Evolutionary conservation across 1,140 invertebrate genomes (phyloP), one percentile per base, ranked within the genome.

Genomic region (Chironomus tepperi): DNA sequence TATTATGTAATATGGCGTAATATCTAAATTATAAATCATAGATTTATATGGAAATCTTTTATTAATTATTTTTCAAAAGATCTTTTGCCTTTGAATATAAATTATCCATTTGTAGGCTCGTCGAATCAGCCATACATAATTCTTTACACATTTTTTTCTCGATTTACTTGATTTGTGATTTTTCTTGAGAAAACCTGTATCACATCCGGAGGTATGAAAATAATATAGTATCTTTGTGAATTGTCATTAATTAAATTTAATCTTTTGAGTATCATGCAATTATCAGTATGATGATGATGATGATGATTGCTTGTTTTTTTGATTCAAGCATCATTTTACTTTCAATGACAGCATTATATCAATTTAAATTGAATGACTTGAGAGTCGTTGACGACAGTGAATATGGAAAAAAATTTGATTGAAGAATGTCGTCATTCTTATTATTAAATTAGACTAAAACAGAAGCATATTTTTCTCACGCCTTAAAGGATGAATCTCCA

Each of bases 201-300:
- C 9, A 57, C 47, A 57, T 57, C 47, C 47, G 47, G 47, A 57
- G 47, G 47, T n/a, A 57, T 57, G n/a, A 57, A 57, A 57, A n/a
- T 47, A 8, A 47, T 47, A 8, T n/a, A 15, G 47, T 57, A 57
- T 57, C 47, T 9, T 57, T 57, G 47, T 5, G 47, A 47, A 47
- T 47, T 47, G 43, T 15, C 47, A 15, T 57, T 57, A 57, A 57
- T 57, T 57, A 57, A 57, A 57, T 57, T 57, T 57, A 57, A 57
- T 57, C 47, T 57, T 57, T 57, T 12, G 5, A 57, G n/a, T 57
- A 57, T 57, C 10, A 15, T 57, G 47, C 12, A n/a, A 57, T 57
- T 34, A 34, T 5, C 47, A 15, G 12, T 57, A 5, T 12, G 12
- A 57, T 57, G n/a, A 12, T n/a, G 12, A 15, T 57, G 47, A 57